Conservation (phyloP, 2,113 vertebrate species). For the Campylorhamphus procurvoides region DNA sequence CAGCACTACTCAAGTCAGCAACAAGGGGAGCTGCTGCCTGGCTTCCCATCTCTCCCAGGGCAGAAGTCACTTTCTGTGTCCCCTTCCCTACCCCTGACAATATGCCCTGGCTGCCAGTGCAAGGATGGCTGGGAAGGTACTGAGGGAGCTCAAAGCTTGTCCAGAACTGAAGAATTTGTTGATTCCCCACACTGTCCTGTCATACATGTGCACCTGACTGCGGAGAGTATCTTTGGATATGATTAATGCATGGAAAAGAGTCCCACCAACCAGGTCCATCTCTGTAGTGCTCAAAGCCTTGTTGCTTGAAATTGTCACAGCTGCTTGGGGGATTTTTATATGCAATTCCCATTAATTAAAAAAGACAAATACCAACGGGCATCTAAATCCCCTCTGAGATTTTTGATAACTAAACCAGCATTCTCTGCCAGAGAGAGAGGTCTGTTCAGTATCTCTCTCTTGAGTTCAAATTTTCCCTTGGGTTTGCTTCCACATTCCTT, state of each 20-base stretch:
- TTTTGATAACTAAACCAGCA: background rate
- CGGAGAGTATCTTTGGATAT: background rate
- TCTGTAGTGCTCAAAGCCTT: background rate
- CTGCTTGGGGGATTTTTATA: background rate
- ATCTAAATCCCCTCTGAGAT: background rate
- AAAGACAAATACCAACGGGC: background rate
- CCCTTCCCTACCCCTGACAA: background rate
- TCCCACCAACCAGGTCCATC: background rate
- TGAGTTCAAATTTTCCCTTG: conserved; percentile 20
- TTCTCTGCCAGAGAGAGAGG: background rate
- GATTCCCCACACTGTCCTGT: rapidly evolving
- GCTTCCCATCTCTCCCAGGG: background rate
- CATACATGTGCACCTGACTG: rapidly evolving
- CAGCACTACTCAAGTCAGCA: background rate
- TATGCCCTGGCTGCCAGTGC: background rate
- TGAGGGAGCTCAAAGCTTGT: background rate
- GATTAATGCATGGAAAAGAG: background rate
- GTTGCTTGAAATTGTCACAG: background rate
- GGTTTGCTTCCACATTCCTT: conserved; percentile 1
- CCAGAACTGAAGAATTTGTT: too few relatives aligned
- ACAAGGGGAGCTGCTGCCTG: background rate
- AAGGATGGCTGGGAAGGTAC: background rate
- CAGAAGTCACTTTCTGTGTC: background rate
- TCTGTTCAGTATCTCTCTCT: background rate
- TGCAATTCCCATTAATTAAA: background rate